Evolutionary conservation across 2,797 vertebrate species (phyloP).

Genomic region (Geotrypetes seraphini): DNA sequence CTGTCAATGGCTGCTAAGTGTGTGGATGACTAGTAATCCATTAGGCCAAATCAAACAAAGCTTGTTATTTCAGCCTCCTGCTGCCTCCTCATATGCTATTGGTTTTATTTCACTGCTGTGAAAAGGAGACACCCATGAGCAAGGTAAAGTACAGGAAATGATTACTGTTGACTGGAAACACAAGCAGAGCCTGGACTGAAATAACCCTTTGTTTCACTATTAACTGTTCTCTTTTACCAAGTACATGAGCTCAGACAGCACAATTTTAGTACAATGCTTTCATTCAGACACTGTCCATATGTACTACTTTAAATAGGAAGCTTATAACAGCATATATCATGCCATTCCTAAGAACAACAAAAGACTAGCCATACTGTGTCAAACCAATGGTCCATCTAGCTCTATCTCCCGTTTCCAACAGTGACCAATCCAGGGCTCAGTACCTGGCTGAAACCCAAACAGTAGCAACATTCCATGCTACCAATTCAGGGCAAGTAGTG

Average conservation of each 20-base stretch:
- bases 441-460: no score
- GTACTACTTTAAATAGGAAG: no score
- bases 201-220: neutral
- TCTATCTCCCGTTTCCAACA: no score
- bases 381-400: no score
- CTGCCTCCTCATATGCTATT: neutral
- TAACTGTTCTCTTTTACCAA: neutral
- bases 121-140: neutral
- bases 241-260: neutral
- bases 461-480: no score
- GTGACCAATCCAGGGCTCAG: no score
- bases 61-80: neutral
- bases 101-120: neutral
- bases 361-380: no score
- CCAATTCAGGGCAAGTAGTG: no score
- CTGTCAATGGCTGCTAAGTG: neutral
- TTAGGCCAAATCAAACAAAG: slow-evolving; percentile 11
- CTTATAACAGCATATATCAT: no score
- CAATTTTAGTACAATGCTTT: neutral
- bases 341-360: no score
- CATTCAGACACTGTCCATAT: neutral
- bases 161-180: neutral
- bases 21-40: slow-evolving; percentile 1
- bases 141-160: neutral
- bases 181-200: neutral